Conservation (phyloP, 2,888 invertebrate species). For the Trachelus stipa region DNA sequence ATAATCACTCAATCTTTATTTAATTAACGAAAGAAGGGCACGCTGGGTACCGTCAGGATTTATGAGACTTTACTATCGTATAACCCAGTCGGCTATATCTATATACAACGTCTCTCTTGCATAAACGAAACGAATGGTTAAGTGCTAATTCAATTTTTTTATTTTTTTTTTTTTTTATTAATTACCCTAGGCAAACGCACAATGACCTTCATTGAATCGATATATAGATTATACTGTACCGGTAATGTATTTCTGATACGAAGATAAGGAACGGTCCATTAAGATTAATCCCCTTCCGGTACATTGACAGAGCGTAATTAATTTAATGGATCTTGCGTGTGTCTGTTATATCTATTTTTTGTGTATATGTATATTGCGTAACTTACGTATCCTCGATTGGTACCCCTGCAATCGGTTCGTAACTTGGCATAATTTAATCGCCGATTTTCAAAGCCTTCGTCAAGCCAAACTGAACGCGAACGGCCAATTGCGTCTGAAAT, state of each 20-base stretch:
- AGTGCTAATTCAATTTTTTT: background rate
- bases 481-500: background rate
- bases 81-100: background rate
- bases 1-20: slow-evolving; percentile 14
- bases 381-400: too few species aligned
- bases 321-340: background rate
- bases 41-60: slow-evolving; percentile 2
- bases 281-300: background rate
- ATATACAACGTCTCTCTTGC: background rate
- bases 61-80: background rate
- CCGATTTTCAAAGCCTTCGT: background rate
- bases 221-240: background rate
- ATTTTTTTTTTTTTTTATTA: background rate
- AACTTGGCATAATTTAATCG: background rate
- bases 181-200: background rate
- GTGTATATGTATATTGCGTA: background rate
- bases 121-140: background rate
- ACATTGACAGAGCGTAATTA: background rate
- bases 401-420: too few species aligned
- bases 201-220: background rate
- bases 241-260: background rate
- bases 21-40: slow-evolving; percentile 2
- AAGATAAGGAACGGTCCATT: background rate
- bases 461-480: background rate
- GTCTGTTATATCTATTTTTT: too few species aligned